These are phyloP conservation scores for Anaspis maculata DNA, from an alignment of 2,888 invertebrate genomes.

Conservation along the genomic window DNA sequence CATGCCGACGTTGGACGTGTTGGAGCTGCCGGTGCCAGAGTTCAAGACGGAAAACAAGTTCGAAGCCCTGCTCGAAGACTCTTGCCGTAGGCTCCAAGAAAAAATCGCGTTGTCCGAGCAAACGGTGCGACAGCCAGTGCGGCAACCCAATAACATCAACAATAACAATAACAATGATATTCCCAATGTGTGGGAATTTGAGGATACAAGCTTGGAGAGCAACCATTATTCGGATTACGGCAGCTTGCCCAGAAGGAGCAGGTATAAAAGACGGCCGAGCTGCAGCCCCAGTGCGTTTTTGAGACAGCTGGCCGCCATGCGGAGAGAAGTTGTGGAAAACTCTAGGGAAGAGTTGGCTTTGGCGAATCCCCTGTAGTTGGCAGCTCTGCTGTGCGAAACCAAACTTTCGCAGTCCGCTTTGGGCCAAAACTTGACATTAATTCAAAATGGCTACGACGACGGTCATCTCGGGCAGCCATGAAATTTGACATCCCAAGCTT, in stretches of 20 bases:
- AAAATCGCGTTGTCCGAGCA: constrained; percentile 19
- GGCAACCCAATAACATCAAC: neutral
- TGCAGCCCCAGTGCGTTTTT: constrained; percentile 50
- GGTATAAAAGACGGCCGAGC: constrained; percentile 24
- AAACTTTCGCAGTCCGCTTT: too few species aligned
- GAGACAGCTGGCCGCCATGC: constrained; percentile 48
- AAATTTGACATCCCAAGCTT: too few species aligned
- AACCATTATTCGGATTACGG: constrained; percentile 39
- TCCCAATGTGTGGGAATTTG: constrained; percentile 21
- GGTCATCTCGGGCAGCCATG: too few species aligned
- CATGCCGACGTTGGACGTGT: neutral
- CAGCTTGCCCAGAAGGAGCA: constrained; percentile 33
- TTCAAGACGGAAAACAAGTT: constrained; percentile 32
- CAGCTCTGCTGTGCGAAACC: too few species aligned
- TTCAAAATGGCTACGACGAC: too few species aligned
- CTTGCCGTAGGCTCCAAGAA: constrained; percentile 35
- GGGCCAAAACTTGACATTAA: too few species aligned
- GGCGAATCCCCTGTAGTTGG: too few species aligned
- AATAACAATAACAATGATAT: neutral
- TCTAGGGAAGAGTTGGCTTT: constrained; percentile 42
- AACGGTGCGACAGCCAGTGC: too few species aligned
- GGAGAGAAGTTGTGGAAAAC: constrained; percentile 48
- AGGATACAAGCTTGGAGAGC: constrained; percentile 37
- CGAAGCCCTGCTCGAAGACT: constrained; percentile 33
- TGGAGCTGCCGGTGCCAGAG: neutral